Percentiles rank a stretch among this genome's conserved stretches.
phyloP scores from a whole-genome alignment of 2,113 vertebrate genomes.

The Tyto alba region DNA sequence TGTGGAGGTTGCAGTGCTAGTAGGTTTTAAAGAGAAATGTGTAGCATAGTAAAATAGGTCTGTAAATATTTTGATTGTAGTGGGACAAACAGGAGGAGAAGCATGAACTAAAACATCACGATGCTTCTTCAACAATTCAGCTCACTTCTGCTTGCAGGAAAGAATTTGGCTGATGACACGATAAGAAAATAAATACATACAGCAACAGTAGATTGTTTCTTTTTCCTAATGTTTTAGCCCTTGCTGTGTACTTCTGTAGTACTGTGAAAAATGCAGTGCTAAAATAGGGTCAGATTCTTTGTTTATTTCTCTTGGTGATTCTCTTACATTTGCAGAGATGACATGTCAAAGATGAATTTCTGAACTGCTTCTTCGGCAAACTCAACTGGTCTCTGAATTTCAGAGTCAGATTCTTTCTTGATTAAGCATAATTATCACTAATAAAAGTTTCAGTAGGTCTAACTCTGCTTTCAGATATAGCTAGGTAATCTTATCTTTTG shows the following conservation, averaged over 20 bases:
- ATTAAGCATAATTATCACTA: background rate
- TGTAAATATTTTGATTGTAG: background rate
- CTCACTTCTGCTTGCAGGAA: background rate
- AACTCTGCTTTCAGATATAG: background rate
- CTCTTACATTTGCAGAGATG: background rate
- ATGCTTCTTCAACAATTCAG: background rate
- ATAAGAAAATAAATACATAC: background rate
- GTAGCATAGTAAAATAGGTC: background rate
- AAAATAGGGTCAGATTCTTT: background rate
- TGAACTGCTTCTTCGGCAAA: conserved; percentile 16
- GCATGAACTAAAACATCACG: background rate
- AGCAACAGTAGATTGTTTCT: background rate
- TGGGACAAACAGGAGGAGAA: background rate
- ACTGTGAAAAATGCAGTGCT: background rate
- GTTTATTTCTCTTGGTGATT: background rate
- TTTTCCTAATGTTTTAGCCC: background rate
- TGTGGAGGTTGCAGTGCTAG: background rate
- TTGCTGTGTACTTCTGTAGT: background rate
- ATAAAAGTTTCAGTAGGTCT: background rate
- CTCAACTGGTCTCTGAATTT: background rate
- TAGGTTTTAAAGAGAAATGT: background rate
- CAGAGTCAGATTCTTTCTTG: background rate
- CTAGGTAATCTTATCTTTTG: background rate
- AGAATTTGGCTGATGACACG: background rate
- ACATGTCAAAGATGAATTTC: background rate